Evolutionary conservation across 2,797 vertebrate species (phyloP).

Genomic region (Mormyrus hasselquistii): DNA sequence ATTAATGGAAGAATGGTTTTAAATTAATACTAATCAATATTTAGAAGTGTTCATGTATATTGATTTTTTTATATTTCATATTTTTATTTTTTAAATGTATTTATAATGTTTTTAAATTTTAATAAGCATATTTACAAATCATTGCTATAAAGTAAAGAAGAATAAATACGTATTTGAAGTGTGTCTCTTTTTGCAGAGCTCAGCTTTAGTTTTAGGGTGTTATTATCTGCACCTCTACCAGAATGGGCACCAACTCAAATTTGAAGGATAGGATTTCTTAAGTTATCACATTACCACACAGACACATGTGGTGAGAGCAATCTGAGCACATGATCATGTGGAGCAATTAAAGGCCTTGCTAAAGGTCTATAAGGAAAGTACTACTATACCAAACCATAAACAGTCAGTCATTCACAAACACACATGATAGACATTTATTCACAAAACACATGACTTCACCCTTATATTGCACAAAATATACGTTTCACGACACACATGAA

Average conservation of each 20-base stretch:
- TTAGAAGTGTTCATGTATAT: not conserved
- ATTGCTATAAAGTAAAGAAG: not conserved
- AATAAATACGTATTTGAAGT: not conserved
- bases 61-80: not conserved
- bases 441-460: not conserved
- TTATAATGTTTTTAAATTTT: not conserved
- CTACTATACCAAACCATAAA: slow-evolving; percentile 13
- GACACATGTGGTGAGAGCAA: not conserved
- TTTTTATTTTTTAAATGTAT: not conserved
- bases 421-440: not conserved
- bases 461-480: not conserved
- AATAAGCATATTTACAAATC: not conserved
- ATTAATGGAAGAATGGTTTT: not conserved
- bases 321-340: not conserved
- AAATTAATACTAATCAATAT: not conserved
- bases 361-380: not conserved
- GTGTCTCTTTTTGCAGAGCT: slow-evolving; percentile 30
- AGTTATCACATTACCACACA: not conserved
- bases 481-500: not conserved
- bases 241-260: slow-evolving; percentile 56
- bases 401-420: not conserved
- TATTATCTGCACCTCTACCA: slow-evolving; percentile 21
- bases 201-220: not conserved
- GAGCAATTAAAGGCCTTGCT: not conserved
- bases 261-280: slow-evolving; percentile 29